phyloP scores from a whole-genome alignment of 1,140 invertebrate genomes.

The Liolophura sinensis region DNA sequence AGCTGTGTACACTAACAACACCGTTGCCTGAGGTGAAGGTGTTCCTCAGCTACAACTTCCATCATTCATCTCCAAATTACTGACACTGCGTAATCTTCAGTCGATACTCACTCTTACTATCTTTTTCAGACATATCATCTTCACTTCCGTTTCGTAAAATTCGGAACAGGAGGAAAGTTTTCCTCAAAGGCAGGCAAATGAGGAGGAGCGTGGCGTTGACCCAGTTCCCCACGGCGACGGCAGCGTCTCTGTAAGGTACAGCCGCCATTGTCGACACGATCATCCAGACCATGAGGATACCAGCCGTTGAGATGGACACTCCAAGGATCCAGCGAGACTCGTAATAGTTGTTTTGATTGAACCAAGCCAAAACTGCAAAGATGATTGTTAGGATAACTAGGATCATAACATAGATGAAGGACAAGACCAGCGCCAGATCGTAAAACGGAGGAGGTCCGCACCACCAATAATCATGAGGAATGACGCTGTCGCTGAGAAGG shows the following conservation, averaged over 20 bases:
- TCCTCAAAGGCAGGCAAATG: slow-evolving; percentile 54
- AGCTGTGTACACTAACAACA: too few relatives aligned
- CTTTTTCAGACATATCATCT: too few relatives aligned
- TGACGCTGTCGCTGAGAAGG: slow-evolving; percentile 11
- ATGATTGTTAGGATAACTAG: slow-evolving; percentile 57
- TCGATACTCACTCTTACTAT: too few relatives aligned
- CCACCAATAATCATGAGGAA: slow-evolving; percentile 43
- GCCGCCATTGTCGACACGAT: slow-evolving; percentile 56
- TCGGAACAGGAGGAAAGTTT: slow-evolving; percentile 48
- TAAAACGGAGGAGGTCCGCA: slow-evolving; percentile 48
- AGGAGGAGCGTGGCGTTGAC: slow-evolving; percentile 55
- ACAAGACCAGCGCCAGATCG: slow-evolving; percentile 59
- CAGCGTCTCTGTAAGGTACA: slow-evolving; percentile 43
- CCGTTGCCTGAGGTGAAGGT: too few relatives aligned
- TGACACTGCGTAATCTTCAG: too few relatives aligned
- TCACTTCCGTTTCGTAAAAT: neutral
- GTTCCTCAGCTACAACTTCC: too few relatives aligned
- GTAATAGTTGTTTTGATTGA: slow-evolving; percentile 52
- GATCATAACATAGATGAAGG: slow-evolving; percentile 60
- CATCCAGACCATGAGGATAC: slow-evolving; percentile 60
- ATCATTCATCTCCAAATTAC: too few relatives aligned
- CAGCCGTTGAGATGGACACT: slow-evolving; percentile 46
- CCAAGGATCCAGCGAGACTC: slow-evolving; percentile 61
- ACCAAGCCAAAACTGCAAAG: slow-evolving; percentile 59
- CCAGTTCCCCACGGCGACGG: slow-evolving; percentile 57